phyloP scores from a whole-genome alignment of 2,113 vertebrate species.

The Symphodus melops region DNA sequence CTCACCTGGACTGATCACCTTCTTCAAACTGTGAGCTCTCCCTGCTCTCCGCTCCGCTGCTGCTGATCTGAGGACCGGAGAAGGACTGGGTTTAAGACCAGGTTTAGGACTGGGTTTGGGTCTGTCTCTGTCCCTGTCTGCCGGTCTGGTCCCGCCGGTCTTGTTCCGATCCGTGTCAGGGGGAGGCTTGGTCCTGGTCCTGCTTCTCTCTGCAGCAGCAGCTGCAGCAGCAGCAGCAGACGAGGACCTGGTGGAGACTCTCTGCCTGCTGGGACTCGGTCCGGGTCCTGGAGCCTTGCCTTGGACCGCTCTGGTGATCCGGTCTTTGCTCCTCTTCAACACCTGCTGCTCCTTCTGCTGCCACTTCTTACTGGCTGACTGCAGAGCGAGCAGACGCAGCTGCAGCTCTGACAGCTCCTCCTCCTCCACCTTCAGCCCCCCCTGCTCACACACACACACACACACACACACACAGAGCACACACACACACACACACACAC shows the following conservation, averaged over 20 bases:
- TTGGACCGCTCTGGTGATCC: conserved; percentile 85
- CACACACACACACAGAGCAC: background rate
- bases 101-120: conserved; percentile 10
- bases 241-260: conserved; percentile 66
- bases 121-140: conserved; percentile 37
- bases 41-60: conserved; percentile 67
- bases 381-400: conserved; percentile 94
- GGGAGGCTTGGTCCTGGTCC: conserved; percentile 52
- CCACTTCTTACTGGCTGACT: conserved; percentile 99
- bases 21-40: conserved; percentile 85
- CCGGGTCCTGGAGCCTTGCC: conserved; percentile 58
- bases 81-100: conserved; percentile 53
- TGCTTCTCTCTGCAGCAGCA: conserved; percentile 33
- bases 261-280: conserved; percentile 29
- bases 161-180: conserved; percentile 48
- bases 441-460: conserved; percentile 12
- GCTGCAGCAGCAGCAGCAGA: conserved; percentile 19
- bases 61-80: background rate
- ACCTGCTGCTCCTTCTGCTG: conserved; percentile 97
- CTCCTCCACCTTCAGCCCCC: conserved; percentile 85
- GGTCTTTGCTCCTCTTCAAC: conserved; percentile 96
- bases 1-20: conserved; percentile 81
- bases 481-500: background rate
- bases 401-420: conserved; percentile 97
- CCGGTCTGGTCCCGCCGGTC: background rate